Conservation (phyloP, 2,888 invertebrate species). For the Aspidiotus rigidus region DNA sequence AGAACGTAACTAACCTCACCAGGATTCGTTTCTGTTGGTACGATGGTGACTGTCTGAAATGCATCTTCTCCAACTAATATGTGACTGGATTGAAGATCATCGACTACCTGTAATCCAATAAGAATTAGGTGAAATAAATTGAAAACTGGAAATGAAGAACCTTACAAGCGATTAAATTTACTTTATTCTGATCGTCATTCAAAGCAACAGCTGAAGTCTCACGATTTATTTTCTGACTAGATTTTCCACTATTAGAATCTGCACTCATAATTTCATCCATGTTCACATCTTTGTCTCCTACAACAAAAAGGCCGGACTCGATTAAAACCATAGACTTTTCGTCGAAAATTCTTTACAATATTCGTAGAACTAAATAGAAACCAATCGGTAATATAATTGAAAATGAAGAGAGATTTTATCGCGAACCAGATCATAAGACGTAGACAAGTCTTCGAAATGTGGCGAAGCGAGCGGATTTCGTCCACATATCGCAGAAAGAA, state of each 20-base stretch:
- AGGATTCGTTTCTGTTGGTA: slow-evolving; percentile 64
- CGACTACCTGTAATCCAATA: slow-evolving; percentile 26
- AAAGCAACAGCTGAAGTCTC: slow-evolving; percentile 1
- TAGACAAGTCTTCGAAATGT: neutral
- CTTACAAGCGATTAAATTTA: slow-evolving; percentile 4
- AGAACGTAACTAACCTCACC: slow-evolving; percentile 81
- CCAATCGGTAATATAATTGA: no score
- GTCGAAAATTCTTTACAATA: no score
- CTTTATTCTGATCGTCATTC: slow-evolving; percentile 13
- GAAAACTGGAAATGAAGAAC: neutral
- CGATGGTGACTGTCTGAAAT: slow-evolving; percentile 73
- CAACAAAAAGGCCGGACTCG: no score
- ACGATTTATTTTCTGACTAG: slow-evolving; percentile 18
- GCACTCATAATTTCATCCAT: no score
- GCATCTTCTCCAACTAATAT: slow-evolving; percentile 44
- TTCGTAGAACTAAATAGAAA: no score
- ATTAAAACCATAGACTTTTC: no score
- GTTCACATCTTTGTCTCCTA: no score
- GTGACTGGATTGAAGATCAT: slow-evolving; percentile 22
- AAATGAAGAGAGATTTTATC: no score
- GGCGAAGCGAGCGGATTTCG: no score
- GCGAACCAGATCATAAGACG: no score
- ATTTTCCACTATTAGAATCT: neutral
- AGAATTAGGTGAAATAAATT: neutral
- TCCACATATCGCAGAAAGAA: no score